phyloP scores from a whole-genome alignment of 1,140 invertebrate species.

The Anagrus nilaparvatae region DNA sequence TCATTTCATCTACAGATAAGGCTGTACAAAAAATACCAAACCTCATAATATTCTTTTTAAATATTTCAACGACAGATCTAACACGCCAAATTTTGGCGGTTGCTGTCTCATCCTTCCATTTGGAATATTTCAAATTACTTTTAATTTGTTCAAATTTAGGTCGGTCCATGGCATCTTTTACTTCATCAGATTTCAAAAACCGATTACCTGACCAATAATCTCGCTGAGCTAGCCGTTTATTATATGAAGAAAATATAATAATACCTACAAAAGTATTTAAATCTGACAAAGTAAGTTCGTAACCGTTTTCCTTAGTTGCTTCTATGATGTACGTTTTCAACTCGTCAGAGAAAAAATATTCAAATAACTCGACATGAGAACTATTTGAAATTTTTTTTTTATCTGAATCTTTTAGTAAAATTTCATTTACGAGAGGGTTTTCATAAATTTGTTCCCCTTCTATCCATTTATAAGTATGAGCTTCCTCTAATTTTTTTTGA shows the following conservation, averaged over 20 bases:
- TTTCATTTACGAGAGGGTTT: constrained; percentile 4
- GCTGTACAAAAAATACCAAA: constrained; percentile 12
- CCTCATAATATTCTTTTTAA: constrained; percentile 9
- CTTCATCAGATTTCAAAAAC: constrained; percentile 2
- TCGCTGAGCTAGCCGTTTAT: constrained; percentile 6
- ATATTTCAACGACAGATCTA: constrained; percentile 9
- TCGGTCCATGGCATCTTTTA: constrained; percentile 4
- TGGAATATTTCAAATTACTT: constrained; percentile 8
- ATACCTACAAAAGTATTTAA: constrained; percentile 12
- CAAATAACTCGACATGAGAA: constrained; percentile 8
- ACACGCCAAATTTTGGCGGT: constrained; percentile 9
- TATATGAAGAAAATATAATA: constrained; percentile 8
- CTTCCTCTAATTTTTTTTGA: constrained; percentile 13
- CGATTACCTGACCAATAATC: constrained; percentile 14
- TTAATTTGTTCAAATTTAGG: constrained; percentile 12
- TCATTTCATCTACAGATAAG: constrained; percentile 13
- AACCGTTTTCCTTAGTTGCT: constrained; percentile 5
- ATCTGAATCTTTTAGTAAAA: constrained; percentile 4
- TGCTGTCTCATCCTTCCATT: constrained; percentile 2
- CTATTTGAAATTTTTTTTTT: constrained; percentile 4
- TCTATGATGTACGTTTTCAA: constrained; percentile 13
- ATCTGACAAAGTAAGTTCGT: constrained; percentile 2
- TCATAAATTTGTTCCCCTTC: constrained; percentile 5
- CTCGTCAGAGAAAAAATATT: constrained; percentile 11
- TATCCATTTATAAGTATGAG: constrained; percentile 10